Conservation (phyloP, 1,140 invertebrate species). For the Ruditapes philippinarum region DNA sequence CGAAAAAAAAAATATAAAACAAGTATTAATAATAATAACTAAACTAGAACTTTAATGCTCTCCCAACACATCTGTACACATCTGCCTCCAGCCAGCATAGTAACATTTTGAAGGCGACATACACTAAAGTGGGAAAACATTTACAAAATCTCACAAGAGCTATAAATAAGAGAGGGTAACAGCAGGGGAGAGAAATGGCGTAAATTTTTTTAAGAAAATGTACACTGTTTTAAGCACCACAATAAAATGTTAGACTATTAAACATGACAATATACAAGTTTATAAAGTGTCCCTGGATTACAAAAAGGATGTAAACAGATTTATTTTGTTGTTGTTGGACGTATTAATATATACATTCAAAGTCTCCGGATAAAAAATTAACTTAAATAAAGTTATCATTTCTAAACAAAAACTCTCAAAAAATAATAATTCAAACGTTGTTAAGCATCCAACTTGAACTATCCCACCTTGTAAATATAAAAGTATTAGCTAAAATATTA, state of each 20-base stretch:
- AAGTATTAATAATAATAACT: conserved; percentile 29
- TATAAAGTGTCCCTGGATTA: conserved; percentile 58
- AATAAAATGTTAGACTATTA: conserved; percentile 2
- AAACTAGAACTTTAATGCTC: conserved; percentile 6
- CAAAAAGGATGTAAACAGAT: conserved; percentile 34
- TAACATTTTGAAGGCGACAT: neutral
- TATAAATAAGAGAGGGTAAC: conserved; percentile 28
- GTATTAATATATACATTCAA: no score
- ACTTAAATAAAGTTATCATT: neutral
- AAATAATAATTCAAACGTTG: no score
- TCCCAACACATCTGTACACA: neutral
- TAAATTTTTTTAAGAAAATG: conserved; percentile 28
- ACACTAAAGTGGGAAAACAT: neutral
- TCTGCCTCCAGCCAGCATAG: neutral
- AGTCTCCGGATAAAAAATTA: no score
- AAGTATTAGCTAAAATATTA: neutral
- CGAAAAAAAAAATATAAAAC: conserved; percentile 61
- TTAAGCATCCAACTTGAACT: conserved; percentile 2
- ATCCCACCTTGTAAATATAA: neutral
- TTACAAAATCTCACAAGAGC: conserved; percentile 20
- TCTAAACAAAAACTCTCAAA: neutral
- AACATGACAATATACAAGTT: conserved; percentile 22
- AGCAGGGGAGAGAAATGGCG: conserved; percentile 22
- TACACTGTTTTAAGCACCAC: conserved; percentile 43
- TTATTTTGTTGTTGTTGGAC: neutral